Evolutionary conservation across 2,888 invertebrate genomes (phyloP), one percentile per base, ranked within the genome.

Genomic region (Galerucella calmariensis): DNA sequence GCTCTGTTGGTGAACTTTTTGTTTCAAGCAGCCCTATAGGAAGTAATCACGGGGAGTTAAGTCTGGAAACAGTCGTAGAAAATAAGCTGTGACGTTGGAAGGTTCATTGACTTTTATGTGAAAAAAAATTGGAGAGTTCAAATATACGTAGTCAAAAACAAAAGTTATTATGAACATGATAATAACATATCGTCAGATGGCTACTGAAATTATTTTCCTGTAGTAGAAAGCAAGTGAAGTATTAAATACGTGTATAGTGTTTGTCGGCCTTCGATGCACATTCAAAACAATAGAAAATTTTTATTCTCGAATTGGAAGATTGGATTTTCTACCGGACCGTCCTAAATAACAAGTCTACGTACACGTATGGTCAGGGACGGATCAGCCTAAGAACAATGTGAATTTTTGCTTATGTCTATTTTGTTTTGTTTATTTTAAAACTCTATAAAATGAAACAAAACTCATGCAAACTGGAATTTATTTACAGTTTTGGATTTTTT

Each of bases 261-360:
- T 61, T 48, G 69, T 51, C 35, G 44, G 69, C 48, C 61, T 51
- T 65, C 63, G 62, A 69, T 69, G 69, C 53, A 69, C 69, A 69
- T 63, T 69, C 62, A 59, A 65, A 72, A 72, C 72, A 72, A 72
- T 72, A 72, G 72, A 72, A 72, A 72, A 72, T 72, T 66, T 62
- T 72, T 48, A 72, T 72, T 71, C 71, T 71, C 53, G 16, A 72
- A 56, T 72, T 66, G 72, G 72, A 72, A 72, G 72, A 66, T 71
- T 44, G 44, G 11, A 66, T 67, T 67, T 66, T 66, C 66, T 72
- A 72, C 72, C 72, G 72, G 66, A 72, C 72, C 44, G 66, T 72
- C 72, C 72, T 72, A 72, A 72, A 72, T 72, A 72, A 46, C 66
- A 12, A 53, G 27, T 65, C 27, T 59, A 44, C 20, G 53, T 56